Evolutionary conservation across 2,888 invertebrate species (phyloP).

Genomic region (Emmelina monodactyla): DNA sequence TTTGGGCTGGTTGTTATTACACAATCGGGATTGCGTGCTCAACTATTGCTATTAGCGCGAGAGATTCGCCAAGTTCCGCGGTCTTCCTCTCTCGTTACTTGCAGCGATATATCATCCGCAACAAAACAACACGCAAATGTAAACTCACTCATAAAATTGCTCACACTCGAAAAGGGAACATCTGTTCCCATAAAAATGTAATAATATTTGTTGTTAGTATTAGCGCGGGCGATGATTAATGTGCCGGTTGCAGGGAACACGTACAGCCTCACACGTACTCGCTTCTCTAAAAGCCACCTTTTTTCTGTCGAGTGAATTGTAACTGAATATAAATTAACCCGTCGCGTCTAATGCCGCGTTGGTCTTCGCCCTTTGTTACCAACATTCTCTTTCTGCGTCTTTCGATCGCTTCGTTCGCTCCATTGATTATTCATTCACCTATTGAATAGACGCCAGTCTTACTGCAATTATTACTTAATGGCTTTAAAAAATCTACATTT

Average conservation of each 20-base stretch:
- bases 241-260: not conserved
- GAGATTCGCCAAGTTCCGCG: too few species aligned
- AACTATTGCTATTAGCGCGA: too few species aligned
- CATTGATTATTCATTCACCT: slow-evolving; percentile 1
- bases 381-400: not conserved
- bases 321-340: not conserved
- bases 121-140: not conserved
- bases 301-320: not conserved
- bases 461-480: too few species aligned
- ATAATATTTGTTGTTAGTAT: slow-evolving; percentile 1
- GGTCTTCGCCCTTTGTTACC: not conserved
- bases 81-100: too few species aligned
- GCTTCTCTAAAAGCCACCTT: too few species aligned
- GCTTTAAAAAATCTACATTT: too few species aligned
- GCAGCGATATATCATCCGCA: not conserved
- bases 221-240: not conserved
- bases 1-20: too few species aligned
- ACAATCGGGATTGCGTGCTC: too few species aligned
- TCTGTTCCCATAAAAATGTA: not conserved
- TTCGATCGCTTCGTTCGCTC: not conserved
- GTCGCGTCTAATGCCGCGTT: not conserved
- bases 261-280: too few species aligned
- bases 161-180: slow-evolving; percentile 1
- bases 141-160: not conserved
- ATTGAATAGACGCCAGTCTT: too few species aligned